phyloP scores from a whole-genome alignment of 2,888 invertebrate species.

The Microdon myrmicae region DNA sequence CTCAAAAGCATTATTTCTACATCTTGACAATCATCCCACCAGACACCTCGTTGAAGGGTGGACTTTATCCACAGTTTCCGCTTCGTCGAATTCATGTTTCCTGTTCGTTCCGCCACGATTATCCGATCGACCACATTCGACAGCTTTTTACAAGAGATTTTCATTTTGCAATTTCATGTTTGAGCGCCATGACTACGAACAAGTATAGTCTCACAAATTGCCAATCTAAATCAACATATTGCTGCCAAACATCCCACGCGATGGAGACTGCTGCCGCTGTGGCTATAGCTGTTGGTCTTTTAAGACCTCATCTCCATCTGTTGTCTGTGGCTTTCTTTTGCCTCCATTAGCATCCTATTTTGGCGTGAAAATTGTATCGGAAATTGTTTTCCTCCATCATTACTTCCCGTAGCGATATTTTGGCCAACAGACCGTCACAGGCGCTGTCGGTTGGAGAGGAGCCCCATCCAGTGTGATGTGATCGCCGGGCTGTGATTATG shows the following conservation, averaged over 20 bases:
- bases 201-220: slow-evolving; percentile 22
- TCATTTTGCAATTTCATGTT: slow-evolving; percentile 13
- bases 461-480: too few species aligned
- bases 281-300: too few species aligned
- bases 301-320: slow-evolving; percentile 1
- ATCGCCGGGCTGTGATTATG: slow-evolving; percentile 19
- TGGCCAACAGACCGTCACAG: slow-evolving; percentile 38
- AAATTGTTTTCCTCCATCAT: slow-evolving; percentile 29
- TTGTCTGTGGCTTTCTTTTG: slow-evolving; percentile 6
- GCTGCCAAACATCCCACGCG: slow-evolving; percentile 30
- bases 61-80: too few species aligned
- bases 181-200: slow-evolving; percentile 19
- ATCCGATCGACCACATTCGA: slow-evolving; percentile 13
- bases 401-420: slow-evolving; percentile 20
- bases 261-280: slow-evolving; percentile 2
- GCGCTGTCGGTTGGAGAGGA: slow-evolving; percentile 8
- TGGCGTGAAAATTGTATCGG: slow-evolving; percentile 43
- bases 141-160: slow-evolving; percentile 16
- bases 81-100: too few species aligned
- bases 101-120: slow-evolving; percentile 7
- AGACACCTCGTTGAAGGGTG: slow-evolving; percentile 10
- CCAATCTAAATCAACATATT: slow-evolving; percentile 34
- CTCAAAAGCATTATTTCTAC: neutral
- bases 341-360: slow-evolving; percentile 18
- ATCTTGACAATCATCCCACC: slow-evolving; percentile 3